Evolutionary conservation across 2,797 vertebrate genomes (phyloP).

Genomic region (Pampus argenteus): DNA sequence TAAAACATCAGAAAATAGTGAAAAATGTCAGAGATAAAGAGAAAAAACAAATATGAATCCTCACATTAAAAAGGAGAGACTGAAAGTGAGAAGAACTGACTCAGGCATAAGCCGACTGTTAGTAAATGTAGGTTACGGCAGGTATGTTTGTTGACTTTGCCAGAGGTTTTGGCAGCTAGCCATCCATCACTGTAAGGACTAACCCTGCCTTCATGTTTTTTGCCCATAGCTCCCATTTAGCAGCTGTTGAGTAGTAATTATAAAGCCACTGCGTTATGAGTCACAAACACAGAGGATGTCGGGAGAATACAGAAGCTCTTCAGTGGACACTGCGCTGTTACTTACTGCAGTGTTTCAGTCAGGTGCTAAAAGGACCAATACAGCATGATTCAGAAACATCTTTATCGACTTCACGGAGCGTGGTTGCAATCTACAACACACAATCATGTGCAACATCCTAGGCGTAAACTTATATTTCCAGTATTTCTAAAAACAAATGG

Average conservation of each 20-base stretch:
- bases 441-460: background rate
- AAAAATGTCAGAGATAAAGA: no score
- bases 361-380: background rate
- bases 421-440: background rate
- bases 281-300: constrained; percentile 21
- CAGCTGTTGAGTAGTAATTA: constrained; percentile 42
- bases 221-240: constrained; percentile 36
- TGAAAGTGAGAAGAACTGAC: constrained; percentile 17
- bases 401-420: background rate
- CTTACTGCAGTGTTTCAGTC: background rate
- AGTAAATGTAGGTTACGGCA: constrained; percentile 9
- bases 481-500: background rate
- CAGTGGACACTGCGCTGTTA: background rate
- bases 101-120: background rate
- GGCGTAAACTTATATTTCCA: background rate
- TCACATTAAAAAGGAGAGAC: no score
- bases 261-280: constrained; percentile 20
- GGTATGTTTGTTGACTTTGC: constrained; percentile 27
- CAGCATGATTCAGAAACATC: background rate
- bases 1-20: background rate
- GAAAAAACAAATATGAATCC: no score
- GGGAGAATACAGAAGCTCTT: background rate
- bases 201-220: constrained; percentile 22
- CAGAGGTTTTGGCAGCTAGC: constrained; percentile 27
- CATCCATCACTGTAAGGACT: constrained; percentile 11